Evolutionary conservation across 2,888 invertebrate genomes (phyloP), one percentile per base, ranked within the genome.

Genomic region (Pristionchus exspectatus): DNA sequence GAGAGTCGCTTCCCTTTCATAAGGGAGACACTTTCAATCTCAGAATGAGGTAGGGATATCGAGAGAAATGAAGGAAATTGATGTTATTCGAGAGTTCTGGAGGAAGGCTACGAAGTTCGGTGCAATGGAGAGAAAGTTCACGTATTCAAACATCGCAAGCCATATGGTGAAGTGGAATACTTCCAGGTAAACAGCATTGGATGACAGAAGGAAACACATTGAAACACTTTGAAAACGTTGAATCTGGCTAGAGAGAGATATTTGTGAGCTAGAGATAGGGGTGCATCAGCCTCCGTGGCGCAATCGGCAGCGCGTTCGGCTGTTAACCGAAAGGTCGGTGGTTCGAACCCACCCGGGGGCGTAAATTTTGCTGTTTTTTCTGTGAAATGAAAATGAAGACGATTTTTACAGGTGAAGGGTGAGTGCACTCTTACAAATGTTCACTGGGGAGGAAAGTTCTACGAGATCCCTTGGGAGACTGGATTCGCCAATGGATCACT

Each of bases 241-340:
- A 59, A 18, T 59, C 27, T 30, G 10, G 54, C 83, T 5, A 27
- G 16, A 83, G 44, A 50, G 24, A 83, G 21, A 83, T 24, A 54
- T 33, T 9, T 33, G 33, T 24, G 21, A 30, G 83, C 10, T 50
- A 83, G 50, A n/a, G 83, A 54, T 14, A 38, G 21, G 50, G 1
- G 21, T 14, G 27, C 83, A 54, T 54, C 56, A 50, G 91, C 91
- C 91, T 92, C 91, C 91, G 91, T 91, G 92, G 91, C 92, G 91
- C 90, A 92, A 91, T 91, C 90, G 92, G 91, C 91, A 93, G 93
- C 93, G 93, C 93, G 94, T 94, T 94, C 93, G 93, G 93, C 93
- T 93, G 93, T 93, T 93, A 94, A 93, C 93, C 92, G 93, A 93
- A 93, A 94, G 94, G 93, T 94, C 93, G 93, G 92, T 93, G 94